A percentile compares a stretch with the other conserved stretches of the same genome.
Evolutionary conservation across 1,140 invertebrate species (phyloP).

Genomic region (Nasonia longicornis): DNA sequence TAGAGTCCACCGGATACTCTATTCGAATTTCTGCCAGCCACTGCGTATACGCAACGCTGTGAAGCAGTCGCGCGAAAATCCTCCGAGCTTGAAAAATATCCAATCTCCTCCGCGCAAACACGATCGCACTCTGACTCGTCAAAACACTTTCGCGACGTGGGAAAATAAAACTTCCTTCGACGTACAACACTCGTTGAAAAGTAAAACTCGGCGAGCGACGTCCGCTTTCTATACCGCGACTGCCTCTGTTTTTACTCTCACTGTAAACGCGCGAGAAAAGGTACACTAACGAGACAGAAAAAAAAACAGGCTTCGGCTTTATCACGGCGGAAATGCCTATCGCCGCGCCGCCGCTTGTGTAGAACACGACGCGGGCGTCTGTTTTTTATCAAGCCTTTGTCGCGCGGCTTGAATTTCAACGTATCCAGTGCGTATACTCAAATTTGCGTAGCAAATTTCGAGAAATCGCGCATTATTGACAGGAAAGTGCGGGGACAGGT

Average conservation of each 20-base stretch:
- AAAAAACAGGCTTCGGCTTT: not conserved
- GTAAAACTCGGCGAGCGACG: not conserved
- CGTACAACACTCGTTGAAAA: not conserved
- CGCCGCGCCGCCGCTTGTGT: not conserved
- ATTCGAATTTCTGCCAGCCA: too few species aligned
- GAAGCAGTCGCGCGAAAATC: too few species aligned
- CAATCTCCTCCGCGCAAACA: too few species aligned
- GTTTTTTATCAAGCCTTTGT: slow-evolving; percentile 7
- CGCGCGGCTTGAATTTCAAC: not conserved
- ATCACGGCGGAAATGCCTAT: slow-evolving; percentile 2
- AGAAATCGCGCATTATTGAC: not conserved
- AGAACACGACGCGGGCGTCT: not conserved
- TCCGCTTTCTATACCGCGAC: not conserved
- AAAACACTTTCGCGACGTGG: not conserved
- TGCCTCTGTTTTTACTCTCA: not conserved
- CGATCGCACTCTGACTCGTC: not conserved
- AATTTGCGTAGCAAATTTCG: not conserved
- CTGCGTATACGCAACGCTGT: too few species aligned
- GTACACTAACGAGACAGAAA: not conserved
- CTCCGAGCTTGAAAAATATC: too few species aligned
- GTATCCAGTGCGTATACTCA: too few species aligned
- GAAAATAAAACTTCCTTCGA: not conserved
- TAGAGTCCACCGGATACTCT: too few species aligned
- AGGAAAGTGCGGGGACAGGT: too few species aligned
- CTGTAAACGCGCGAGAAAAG: not conserved